Conservation (phyloP, 2,113 vertebrate genomes). For the Seriola rivoliana region DNA sequence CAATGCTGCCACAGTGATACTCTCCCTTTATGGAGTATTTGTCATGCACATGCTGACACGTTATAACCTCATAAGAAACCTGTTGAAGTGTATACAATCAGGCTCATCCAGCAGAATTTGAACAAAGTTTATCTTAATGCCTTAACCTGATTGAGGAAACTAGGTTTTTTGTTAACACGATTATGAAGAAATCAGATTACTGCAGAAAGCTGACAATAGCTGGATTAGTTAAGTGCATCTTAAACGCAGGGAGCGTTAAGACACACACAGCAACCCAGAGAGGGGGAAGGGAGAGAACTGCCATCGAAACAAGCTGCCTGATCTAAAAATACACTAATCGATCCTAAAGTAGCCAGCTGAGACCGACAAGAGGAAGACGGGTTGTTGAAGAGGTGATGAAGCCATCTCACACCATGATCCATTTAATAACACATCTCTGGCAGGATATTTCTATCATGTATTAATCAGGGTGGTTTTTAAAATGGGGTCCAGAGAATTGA, state of each 20-base stretch:
- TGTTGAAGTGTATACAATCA: neutral
- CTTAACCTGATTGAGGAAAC: neutral
- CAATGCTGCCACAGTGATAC: neutral
- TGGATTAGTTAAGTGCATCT: conserved; percentile 3
- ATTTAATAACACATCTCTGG: conserved; percentile 30
- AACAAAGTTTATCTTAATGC: neutral
- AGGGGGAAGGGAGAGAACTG: neutral
- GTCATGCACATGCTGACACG: neutral
- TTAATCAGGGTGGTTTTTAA: neutral
- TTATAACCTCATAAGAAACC: neutral
- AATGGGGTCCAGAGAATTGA: neutral
- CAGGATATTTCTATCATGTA: neutral
- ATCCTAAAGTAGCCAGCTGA: conserved; percentile 33
- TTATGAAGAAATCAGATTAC: conserved; percentile 9
- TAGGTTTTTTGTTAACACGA: neutral
- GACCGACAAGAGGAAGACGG: conserved; percentile 21
- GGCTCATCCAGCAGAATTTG: neutral
- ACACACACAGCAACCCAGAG: neutral
- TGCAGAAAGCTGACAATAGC: neutral
- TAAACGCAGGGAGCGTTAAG: neutral
- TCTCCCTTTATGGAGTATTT: neutral
- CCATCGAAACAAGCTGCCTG: conserved; percentile 25
- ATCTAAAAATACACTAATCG: conserved; percentile 57
- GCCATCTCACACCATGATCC: conserved; percentile 10
- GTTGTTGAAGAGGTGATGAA: conserved; percentile 21